phyloP scores from a whole-genome alignment of 2,888 invertebrate genomes.

The Eilema sororculum region DNA sequence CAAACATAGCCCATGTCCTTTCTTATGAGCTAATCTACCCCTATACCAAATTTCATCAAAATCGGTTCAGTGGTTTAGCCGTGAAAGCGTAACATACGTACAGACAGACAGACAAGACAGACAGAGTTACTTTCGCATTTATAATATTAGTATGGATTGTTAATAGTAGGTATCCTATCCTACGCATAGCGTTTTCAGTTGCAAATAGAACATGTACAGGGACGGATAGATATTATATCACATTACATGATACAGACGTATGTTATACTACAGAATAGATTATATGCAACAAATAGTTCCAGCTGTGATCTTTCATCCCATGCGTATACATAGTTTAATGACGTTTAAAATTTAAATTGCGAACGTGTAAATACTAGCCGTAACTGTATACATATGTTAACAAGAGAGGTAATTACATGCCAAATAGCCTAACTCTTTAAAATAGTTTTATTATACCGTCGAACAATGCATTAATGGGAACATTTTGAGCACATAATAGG shows the following conservation, averaged over 20 bases:
- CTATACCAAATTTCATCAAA: too few species aligned
- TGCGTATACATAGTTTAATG: slow-evolving; percentile 31
- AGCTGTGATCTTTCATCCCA: slow-evolving; percentile 30
- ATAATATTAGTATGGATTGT: too few species aligned
- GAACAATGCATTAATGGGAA: slow-evolving; percentile 41
- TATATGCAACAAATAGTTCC: slow-evolving; percentile 29
- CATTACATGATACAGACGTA: slow-evolving; percentile 11
- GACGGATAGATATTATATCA: slow-evolving; percentile 43
- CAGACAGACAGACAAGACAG: too few species aligned
- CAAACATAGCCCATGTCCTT: too few species aligned
- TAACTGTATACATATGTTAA: slow-evolving; percentile 31
- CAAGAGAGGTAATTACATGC: slow-evolving; percentile 42
- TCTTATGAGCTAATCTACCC: too few species aligned
- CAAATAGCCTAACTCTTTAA: slow-evolving; percentile 38
- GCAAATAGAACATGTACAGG: slow-evolving; percentile 9
- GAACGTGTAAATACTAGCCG: slow-evolving; percentile 28
- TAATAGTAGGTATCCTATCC: too few species aligned
- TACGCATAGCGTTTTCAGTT: neutral
- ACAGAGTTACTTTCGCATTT: too few species aligned
- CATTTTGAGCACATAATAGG: slow-evolving; percentile 46
- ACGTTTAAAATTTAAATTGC: slow-evolving; percentile 37
- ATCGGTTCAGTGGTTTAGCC: too few species aligned
- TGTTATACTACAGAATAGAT: too few species aligned
- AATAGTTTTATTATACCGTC: slow-evolving; percentile 37
- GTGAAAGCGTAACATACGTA: too few species aligned